phyloP scores from a whole-genome alignment of 2,888 invertebrate species.

The Electrophaes corylata region DNA sequence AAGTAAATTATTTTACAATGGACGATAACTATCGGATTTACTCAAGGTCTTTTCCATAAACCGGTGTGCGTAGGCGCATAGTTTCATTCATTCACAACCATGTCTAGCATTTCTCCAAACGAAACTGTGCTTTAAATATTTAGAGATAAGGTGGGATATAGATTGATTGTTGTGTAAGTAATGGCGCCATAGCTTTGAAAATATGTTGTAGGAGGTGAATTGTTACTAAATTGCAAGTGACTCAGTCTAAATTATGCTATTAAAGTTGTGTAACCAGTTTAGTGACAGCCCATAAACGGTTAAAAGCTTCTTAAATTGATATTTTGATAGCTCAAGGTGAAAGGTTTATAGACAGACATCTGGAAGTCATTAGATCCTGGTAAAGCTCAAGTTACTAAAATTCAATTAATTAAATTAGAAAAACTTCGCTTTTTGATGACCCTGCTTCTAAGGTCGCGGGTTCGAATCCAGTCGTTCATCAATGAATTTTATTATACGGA shows the following conservation, averaged over 20 bases:
- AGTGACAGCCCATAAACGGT: constrained; percentile 14
- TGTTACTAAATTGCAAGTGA: constrained; percentile 48
- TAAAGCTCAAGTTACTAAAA: no score
- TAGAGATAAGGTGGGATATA: neutral
- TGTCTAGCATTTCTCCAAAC: constrained; percentile 14
- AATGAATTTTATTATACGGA: no score
- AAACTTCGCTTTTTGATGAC: no score
- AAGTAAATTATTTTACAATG: constrained; percentile 23
- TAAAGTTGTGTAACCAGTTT: constrained; percentile 32
- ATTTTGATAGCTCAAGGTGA: neutral
- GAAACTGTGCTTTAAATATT: neutral
- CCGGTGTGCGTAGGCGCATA: constrained; percentile 52
- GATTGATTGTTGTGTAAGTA: neutral
- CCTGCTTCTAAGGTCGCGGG: no score
- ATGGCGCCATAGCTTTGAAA: constrained; percentile 51
- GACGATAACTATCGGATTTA: constrained; percentile 42
- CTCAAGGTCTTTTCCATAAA: constrained; percentile 47
- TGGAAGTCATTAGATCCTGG: no score
- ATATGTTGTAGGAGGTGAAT: constrained; percentile 57
- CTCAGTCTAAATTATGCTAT: constrained; percentile 45
- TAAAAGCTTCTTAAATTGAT: neutral
- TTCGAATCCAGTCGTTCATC: no score
- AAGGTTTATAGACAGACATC: no score
- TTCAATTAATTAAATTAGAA: no score
- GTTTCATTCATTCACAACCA: constrained; percentile 49